phyloP scores from a whole-genome alignment of 2,888 invertebrate species.

The Drosophila mulleri region DNA sequence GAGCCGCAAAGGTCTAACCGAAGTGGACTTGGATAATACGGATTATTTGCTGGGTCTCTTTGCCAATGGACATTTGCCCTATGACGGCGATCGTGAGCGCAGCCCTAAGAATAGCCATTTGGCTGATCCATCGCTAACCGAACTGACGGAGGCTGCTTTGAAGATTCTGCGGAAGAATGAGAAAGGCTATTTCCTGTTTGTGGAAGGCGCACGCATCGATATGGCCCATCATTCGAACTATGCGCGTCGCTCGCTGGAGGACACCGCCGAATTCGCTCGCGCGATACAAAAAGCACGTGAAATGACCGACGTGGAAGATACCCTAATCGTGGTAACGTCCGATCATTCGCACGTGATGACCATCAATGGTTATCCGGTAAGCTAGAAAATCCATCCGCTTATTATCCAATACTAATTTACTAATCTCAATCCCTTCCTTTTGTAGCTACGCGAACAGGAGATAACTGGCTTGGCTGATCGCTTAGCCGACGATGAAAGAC shows the following conservation, averaged over 20 bases:
- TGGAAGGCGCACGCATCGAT: conserved; percentile 87
- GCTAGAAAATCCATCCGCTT: conserved; percentile 70
- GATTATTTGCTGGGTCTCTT: conserved; percentile 88
- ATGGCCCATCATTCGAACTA: conserved; percentile 88
- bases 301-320: conserved; percentile 89
- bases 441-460: conserved; percentile 86
- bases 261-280: conserved; percentile 91
- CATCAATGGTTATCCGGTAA: conserved; percentile 90
- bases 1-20: conserved; percentile 79
- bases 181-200: conserved; percentile 91
- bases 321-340: conserved; percentile 93
- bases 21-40: conserved; percentile 85
- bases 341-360: conserved; percentile 93
- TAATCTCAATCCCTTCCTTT: accelerated
- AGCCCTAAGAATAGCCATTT: conserved; percentile 81
- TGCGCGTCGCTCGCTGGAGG: conserved; percentile 91
- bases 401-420: not conserved
- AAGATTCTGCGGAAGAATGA: conserved; percentile 87
- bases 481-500: conserved; percentile 87
- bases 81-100: conserved; percentile 87
- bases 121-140: conserved; percentile 88
- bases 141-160: conserved; percentile 89
- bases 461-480: conserved; percentile 86
- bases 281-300: conserved; percentile 88
- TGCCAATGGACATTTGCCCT: conserved; percentile 87